A percentile compares a stretch with the other conserved stretches of the same genome.
Conservation (phyloP, 1,140 invertebrate genomes). For the Condylostylus longicornis region DNA sequence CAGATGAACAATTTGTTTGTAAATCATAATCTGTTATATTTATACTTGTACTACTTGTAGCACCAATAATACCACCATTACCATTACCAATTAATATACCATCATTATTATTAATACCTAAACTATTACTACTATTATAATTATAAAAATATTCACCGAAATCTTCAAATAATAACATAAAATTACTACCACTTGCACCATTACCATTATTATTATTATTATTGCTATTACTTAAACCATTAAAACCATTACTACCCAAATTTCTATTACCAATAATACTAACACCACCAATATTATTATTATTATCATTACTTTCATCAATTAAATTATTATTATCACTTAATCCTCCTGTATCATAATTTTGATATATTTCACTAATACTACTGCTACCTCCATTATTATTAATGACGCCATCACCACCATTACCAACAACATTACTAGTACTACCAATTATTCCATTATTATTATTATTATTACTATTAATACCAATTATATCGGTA, state of each 20-base stretch:
- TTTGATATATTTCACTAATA: constrained; percentile 19
- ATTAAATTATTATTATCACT: constrained; percentile 8
- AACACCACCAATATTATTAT: neutral
- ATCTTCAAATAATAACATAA: constrained; percentile 41
- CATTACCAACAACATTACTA: neutral
- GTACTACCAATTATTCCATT: too few species aligned
- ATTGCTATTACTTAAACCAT: constrained; percentile 4
- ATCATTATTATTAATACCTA: too few species aligned
- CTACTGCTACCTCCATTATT: constrained; percentile 15
- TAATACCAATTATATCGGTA: too few species aligned
- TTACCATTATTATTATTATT: neutral
- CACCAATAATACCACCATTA: constrained; percentile 8
- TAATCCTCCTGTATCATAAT: constrained; percentile 16
- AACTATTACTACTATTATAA: constrained; percentile 24
- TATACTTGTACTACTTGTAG: constrained; percentile 9
- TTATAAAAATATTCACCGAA: constrained; percentile 45
- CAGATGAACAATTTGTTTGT: constrained; percentile 14
- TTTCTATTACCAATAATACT: neutral
- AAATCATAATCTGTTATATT: constrained; percentile 9
- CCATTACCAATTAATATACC: too few species aligned
- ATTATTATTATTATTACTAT: too few species aligned
- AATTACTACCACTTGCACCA: constrained; percentile 27
- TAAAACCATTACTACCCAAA: constrained; percentile 8
- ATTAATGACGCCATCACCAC: neutral
- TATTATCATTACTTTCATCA: constrained; percentile 5